Evolutionary conservation across 2,113 vertebrate genomes (phyloP).

Genomic region (Hippocampus mohnikei): DNA sequence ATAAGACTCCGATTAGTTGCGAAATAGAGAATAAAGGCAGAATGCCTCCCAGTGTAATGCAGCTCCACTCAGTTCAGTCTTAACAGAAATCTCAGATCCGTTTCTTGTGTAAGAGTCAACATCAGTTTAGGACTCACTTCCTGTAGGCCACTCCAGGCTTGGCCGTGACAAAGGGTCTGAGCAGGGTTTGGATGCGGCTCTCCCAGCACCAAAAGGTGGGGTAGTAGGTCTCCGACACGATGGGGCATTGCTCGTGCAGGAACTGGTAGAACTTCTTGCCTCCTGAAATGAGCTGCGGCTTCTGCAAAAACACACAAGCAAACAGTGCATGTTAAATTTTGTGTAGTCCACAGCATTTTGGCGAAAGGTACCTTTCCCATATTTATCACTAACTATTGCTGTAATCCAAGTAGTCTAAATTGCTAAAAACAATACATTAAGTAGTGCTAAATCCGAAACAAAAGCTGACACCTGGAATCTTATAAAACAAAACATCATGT

Average conservation of each 20-base stretch:
- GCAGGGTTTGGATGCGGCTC: constrained; percentile 88
- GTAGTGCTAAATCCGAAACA: too few relatives aligned
- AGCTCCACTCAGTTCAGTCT: background rate
- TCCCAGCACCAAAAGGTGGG: constrained; percentile 99
- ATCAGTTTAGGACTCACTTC: constrained; percentile 78
- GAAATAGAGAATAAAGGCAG: constrained; percentile 36
- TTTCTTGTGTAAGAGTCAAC: background rate
- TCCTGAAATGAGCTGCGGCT: constrained; percentile 89
- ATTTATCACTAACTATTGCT: too few relatives aligned
- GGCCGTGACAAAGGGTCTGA: constrained; percentile 92
- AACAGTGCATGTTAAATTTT: background rate
- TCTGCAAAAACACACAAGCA: constrained; percentile 70
- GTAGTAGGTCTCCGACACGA: constrained; percentile 95
- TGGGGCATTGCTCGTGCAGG: constrained; percentile 87
- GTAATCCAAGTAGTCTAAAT: background rate
- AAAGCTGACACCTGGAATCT: too few relatives aligned
- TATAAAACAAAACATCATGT: too few relatives aligned
- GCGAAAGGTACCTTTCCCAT: background rate
- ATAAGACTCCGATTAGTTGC: constrained; percentile 36
- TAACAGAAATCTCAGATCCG: background rate
- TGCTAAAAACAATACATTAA: too few relatives aligned
- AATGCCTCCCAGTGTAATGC: background rate
- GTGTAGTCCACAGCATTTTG: background rate
- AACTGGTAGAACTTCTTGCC: constrained; percentile 87
- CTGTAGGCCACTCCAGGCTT: constrained; percentile 88